Evolutionary conservation across 2,113 vertebrate species (phyloP), one percentile per base, ranked within the genome.

Genomic region (Oplegnathus fasciatus): DNA sequence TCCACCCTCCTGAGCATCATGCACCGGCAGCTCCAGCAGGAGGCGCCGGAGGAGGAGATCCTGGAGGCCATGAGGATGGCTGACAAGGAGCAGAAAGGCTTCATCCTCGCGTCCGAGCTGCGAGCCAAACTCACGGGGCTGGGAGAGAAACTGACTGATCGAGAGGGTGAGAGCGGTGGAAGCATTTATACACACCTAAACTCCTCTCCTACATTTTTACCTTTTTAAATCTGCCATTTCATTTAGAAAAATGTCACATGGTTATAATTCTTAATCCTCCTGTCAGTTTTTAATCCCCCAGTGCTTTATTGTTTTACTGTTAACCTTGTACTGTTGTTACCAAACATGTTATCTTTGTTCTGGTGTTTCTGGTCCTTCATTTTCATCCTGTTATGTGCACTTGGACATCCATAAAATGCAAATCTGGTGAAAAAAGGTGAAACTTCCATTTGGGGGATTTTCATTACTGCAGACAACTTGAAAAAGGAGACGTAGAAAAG

Each of bases 1-100:
- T 98, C 97, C 75, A 97, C 96, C 0, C 97, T 99, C 92, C 95
- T 99, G 80, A 96, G 92, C 55, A 95, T 98, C n/a, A 98, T 98
- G 96, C 96, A 99, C 91, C 89, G 88, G n/a, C 97, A 98, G 86
- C 94, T 90, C 78, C 97, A 96, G 90, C 97, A 99, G 86, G 97
- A 98, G 88, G 96, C 97, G 32, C 97, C 97, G 0, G 87, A 95
- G 91, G 90, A 64, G 34, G 97, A 98, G 90, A 98, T 99, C 91
- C 94, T 97, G 67, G 86, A 95, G 0, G 97, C 98, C 20, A 82
- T 98, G 96, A 65, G 93, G 84, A 98, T 97, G 97, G 89, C 95
- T 0, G 98, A 99, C 94, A 93, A 95, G 84, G 95, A 97, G 81
- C 96, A 96, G 90, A 96, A 85, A 44, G 98, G 97, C 0, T 91